Base-by-base conservation (phyloP, 2,888 invertebrate genomes). In the Spatulosminthurus flaviceps region DNA sequence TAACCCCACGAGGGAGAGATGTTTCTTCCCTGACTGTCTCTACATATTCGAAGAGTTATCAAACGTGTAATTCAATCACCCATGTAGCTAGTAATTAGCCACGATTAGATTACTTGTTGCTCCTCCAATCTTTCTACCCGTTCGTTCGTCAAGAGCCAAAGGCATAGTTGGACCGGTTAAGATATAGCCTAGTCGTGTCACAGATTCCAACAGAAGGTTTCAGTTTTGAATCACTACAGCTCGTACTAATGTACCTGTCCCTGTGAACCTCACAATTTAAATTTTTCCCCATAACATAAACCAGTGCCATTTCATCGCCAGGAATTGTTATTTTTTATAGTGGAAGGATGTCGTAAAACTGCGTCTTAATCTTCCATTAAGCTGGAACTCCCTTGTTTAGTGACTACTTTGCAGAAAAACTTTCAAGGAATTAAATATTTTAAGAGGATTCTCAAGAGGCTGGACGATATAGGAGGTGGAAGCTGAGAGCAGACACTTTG, bases 41-140 rank as follows among this genome's bases (percentile, higher is more conserved):
- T 22, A 24, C 64, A 22, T 64, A 64, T 22, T 24, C 24, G 26
- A 64, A 1, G 24, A 26, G 22, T 64, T 64, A 64, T 64, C 64
- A 64, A 64, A 64, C 13, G 64, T 51, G 51, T 51, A 64, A 26
- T n/a, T 64, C 64, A 64, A 64, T 64, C 64, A 64, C 64, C 64
- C 64, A 13, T 64, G 22, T 26, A 64, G 64, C 24, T 64, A 26
- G 64, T 64, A 64, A 64, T 64, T 64, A 64, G 26, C 24, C 9
- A 22, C 24, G 64, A 64, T 64, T 64, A 64, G 64, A 64, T 64
- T 64, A 64, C 64, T 64, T 64, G 64, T 64, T 64, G 64, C 64
- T 22, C 24, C 64, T 26, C 21, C 9, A 64, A 19, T 11, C 2
- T n/a, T 64, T 9, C 24, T 22, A 24, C 4, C 24, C 11, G n/a